Evolutionary conservation across 2,888 invertebrate species (phyloP).

Genomic region (Hedychridium roseum): DNA sequence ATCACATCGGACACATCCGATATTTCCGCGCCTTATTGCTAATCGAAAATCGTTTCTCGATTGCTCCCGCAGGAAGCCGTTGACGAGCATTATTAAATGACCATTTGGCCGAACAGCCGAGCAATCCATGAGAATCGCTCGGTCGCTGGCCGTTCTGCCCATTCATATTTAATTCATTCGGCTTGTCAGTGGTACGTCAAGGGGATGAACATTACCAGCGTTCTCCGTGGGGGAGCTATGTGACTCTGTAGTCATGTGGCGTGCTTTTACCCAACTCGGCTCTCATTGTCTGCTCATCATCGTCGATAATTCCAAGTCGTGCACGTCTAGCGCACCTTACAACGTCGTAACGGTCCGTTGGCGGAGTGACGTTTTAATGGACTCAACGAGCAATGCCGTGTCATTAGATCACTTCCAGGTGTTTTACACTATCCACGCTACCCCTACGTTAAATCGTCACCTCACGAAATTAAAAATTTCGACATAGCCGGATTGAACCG

Average conservation of each 20-base stretch:
- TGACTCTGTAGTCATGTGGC: background rate
- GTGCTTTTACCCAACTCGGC: slow-evolving; percentile 17
- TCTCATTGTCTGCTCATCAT: slow-evolving; percentile 41
- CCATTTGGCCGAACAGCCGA: slow-evolving; percentile 23
- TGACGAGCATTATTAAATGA: slow-evolving; percentile 25
- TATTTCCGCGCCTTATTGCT: too few relatives aligned
- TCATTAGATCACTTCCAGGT: too few relatives aligned
- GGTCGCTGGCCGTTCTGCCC: slow-evolving; percentile 28
- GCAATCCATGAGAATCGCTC: slow-evolving; percentile 31
- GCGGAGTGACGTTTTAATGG: slow-evolving; percentile 36
- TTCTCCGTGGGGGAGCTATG: slow-evolving; percentile 22
- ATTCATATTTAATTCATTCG: slow-evolving; percentile 47
- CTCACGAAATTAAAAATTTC: too few relatives aligned
- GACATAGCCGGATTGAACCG: too few relatives aligned
- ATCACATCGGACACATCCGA: too few relatives aligned
- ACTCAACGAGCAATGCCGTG: slow-evolving; percentile 15
- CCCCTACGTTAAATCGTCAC: too few relatives aligned
- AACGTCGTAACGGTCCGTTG: slow-evolving; percentile 9
- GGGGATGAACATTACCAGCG: slow-evolving; percentile 29
- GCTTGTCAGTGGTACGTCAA: slow-evolving; percentile 34
- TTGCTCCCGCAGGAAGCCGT: background rate
- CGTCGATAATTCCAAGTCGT: slow-evolving; percentile 47
- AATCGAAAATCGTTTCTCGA: too few relatives aligned
- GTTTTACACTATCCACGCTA: too few relatives aligned
- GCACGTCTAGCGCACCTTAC: slow-evolving; percentile 21